Base-by-base conservation (phyloP, 2,888 invertebrate species). In the Volucella bombylans region DNA sequence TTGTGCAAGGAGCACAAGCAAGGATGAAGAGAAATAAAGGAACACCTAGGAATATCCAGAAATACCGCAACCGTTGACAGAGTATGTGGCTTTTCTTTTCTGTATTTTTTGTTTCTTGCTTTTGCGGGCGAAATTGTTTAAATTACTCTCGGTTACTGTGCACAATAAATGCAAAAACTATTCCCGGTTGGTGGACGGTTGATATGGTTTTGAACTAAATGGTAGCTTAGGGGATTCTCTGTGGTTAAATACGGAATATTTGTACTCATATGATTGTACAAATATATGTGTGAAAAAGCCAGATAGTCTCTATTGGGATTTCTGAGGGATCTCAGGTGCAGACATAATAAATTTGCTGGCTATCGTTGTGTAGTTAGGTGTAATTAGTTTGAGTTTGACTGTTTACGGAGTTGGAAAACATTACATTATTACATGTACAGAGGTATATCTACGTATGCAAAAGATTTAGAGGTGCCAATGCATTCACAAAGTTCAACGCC, bases 1-100 rank as follows among this genome's bases (percentile, higher is more conserved):
- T n/a, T n/a, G n/a, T n/a, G 77, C 68, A 82, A 82, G 62, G 62
- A 82, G 72, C 61, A 61, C n/a, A 2, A 4, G 23, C 4, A 23
- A 23, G 23, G 0, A 23, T 23, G 3, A 23, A 23, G 2, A 1
- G 23, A 4, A 23, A 23, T 23, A 23, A 23, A 23, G 23, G 23
- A 23, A 23, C 23, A 23, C 23, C 23, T 23, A 23, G 23, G 23
- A 23, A 23, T 23, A 23, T 4, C 43, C 61, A 39, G 65, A 41
- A 67, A 67, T 50, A 61, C 76, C 72, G 54, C 76, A 76, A 65
- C 82, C 74, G 82, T 69, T 83, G 82, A 83, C 68, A 74, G 73
- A 68, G 68, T 57, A 64, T 57, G 69, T 47, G 73, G 65, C 59
- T 62, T 72, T 43, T n/a, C n/a, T 74, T 4, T 23, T 23, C 3